A percentile compares a stretch with the other conserved stretches of the same genome.
phyloP scores from a whole-genome alignment of 2,797 vertebrate genomes.

The Chiloscyllium punctatum region DNA sequence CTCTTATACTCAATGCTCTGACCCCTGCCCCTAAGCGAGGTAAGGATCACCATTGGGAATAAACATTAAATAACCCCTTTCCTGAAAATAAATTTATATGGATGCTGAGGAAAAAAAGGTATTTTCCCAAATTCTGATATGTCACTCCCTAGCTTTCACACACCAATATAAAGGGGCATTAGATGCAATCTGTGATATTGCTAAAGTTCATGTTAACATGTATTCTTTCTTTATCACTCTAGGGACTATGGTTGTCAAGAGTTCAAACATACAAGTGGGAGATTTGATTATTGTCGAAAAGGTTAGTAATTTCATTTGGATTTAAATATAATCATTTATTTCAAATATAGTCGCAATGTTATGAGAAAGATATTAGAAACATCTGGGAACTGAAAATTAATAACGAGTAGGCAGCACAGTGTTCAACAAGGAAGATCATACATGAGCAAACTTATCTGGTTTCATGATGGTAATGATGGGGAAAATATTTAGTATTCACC shows the following conservation, averaged over 20 bases:
- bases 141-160: neutral
- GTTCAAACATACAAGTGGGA: slow-evolving; percentile 93
- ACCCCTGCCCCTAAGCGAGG: neutral
- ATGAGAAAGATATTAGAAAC: neutral
- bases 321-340: neutral
- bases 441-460: neutral
- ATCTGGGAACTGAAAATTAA: neutral
- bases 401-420: neutral
- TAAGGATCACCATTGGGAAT: neutral
- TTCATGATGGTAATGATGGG: neutral
- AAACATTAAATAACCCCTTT: neutral
- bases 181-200: neutral
- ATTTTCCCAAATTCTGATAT: neutral
- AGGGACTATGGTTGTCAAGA: slow-evolving; percentile 96
- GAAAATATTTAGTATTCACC: neutral
- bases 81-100: neutral
- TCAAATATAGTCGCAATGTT: neutral
- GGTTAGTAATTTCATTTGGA: slow-evolving; percentile 59
- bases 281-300: slow-evolving; percentile 99
- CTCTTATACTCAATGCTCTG: too few species aligned
- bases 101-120: neutral
- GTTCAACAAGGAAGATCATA: neutral
- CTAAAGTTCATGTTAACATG: neutral
- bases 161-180: neutral
- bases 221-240: slow-evolving; percentile 39